phyloP scores from a whole-genome alignment of 2,888 invertebrate species.

The Syritta pipiens region DNA sequence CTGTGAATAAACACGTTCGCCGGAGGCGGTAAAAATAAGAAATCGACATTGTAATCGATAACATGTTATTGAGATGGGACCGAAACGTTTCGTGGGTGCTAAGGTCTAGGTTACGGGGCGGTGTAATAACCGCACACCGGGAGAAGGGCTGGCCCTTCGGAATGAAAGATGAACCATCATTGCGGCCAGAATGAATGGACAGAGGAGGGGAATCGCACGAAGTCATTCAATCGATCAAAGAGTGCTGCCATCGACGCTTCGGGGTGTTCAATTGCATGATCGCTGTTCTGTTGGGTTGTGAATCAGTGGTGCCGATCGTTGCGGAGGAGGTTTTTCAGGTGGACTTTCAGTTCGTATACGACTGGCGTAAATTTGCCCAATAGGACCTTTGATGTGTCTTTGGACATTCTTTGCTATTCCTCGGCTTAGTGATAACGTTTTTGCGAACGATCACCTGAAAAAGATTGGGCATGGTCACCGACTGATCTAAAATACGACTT shows the following conservation, averaged over 20 bases:
- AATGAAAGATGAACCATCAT: conserved; percentile 23
- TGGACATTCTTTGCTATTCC: no score
- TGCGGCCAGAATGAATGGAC: not conserved
- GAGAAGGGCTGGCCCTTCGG: not conserved
- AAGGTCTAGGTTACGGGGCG: conserved; percentile 25
- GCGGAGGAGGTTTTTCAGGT: not conserved
- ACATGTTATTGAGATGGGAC: conserved; percentile 29
- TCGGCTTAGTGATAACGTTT: no score
- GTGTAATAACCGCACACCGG: conserved; percentile 9
- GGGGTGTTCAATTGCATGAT: conserved; percentile 52
- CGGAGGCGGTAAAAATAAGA: conserved; percentile 28
- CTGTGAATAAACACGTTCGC: conserved; percentile 51
- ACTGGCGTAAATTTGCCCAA: no score
- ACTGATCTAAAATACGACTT: no score
- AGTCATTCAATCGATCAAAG: conserved; percentile 66
- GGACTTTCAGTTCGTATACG: no score
- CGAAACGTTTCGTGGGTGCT: conserved; percentile 22
- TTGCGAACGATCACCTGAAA: no score
- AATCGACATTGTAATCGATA: conserved; percentile 56
- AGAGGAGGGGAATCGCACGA: conserved; percentile 25
- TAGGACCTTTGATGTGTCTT: no score
- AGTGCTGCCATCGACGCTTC: conserved; percentile 39
- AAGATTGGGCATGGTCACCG: no score
- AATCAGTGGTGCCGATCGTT: conserved; percentile 2
- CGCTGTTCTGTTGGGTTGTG: conserved; percentile 12